phyloP scores from a whole-genome alignment of 2,113 vertebrate genomes.

The Phalacrocorax carbo region DNA sequence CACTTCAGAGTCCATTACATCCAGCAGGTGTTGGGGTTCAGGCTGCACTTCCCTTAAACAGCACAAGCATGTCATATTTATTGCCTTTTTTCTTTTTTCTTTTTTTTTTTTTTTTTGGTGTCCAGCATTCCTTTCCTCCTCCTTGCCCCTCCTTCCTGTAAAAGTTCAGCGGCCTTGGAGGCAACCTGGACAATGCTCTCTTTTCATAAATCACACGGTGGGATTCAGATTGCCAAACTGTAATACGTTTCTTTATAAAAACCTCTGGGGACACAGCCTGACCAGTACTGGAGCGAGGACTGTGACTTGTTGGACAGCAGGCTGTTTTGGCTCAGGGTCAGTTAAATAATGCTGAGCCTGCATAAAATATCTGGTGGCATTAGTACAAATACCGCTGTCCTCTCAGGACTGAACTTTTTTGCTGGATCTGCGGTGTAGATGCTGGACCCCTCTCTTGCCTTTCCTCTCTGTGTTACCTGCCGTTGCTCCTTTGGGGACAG shows the following conservation, averaged over 20 bases:
- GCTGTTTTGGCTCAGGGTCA: background rate
- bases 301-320: background rate
- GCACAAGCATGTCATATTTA: conserved; percentile 42
- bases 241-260: background rate
- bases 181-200: background rate
- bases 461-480: background rate
- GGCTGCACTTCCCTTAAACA: conserved; percentile 53
- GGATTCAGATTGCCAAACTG: conserved; percentile 13
- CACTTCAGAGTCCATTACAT: conserved; percentile 82
- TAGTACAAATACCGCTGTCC: background rate
- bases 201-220: background rate
- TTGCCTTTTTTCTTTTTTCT: background rate
- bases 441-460: background rate
- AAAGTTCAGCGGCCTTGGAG: background rate
- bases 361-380: background rate
- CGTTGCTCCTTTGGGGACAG: background rate
- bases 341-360: background rate
- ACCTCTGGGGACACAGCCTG: background rate
- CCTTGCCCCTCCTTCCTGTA: background rate
- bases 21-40: conserved; percentile 78
- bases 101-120: background rate
- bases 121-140: background rate
- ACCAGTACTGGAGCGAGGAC: background rate
- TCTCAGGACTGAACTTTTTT: background rate
- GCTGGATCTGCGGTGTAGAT: too few species aligned